Base-by-base conservation (phyloP, 2,888 invertebrate species). In the Dioctria linearis region DNA sequence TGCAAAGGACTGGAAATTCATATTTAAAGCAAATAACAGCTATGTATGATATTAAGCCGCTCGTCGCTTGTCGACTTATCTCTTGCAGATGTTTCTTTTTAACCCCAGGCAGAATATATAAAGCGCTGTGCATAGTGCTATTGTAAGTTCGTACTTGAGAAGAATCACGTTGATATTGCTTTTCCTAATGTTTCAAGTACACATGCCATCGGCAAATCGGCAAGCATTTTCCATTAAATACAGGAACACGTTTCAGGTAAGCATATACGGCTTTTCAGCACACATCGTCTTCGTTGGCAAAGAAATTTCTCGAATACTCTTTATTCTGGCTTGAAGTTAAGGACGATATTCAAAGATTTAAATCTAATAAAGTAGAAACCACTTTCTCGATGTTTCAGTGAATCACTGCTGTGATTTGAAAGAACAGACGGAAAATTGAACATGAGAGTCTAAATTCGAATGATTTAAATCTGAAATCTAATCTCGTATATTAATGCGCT, bases 191-290 rank as follows among this genome's bases (percentile, higher is more conserved):
- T 40, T 69, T 69, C 69, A 51, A 73, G 59, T 57, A 73, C 73
- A 13, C 42, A 73, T 57, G 59, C 73, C 59, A 42, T 9, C 13
- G 73, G 69, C 59, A 57, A 57, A 25, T 57, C 59, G 42, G 73
- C 42, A 73, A 73, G 57, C 57, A 73, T 73, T 73, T 73, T 59
- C 54, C 57, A 40, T 42, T 59, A 73, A 73, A 73, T 42, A 59
- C 59, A 59, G 40, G 51, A 73, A 42, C 43, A 73, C 42, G 57
- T 73, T 73, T 73, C 57, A 8, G 51, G 69, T 54, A 54, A 8
- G 54, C 2, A 25, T 25, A 25, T 69, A 37, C n/a, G 69, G 40
- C 51, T 51, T 69, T 69, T 49, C 25, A 54, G 54, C 43, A 25
- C 11, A n/a, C 11, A 54, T 39, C 13, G 40, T 54, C 54, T 8